Base-by-base conservation (phyloP, 1,140 invertebrate genomes). In the Caenorhabditis brenneri region DNA sequence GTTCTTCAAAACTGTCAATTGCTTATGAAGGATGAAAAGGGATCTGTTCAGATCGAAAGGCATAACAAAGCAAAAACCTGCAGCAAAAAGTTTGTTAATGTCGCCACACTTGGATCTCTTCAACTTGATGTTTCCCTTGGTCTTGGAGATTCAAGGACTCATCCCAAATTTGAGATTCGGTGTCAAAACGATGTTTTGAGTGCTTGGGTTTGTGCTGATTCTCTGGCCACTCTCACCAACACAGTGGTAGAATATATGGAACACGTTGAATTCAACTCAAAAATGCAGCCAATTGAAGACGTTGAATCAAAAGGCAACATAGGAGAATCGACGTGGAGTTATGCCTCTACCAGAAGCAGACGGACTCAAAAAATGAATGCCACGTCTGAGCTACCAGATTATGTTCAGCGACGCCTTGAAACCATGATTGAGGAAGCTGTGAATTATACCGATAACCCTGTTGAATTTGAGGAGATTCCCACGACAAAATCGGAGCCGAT, bases 191-290 rank as follows among this genome's bases (percentile, higher is more conserved):
- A 86, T 33, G 46, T 79, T n/a, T 74, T 86, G 39, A 80, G 83
- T n/a, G 84, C 81, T 7, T 86, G 85, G 85, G 51, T 46, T 1
- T 86, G 85, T 39, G 82, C 82, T 2, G 85, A 86, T 79, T 86
- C 85, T 12, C 85, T 86, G 16, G 85, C 85, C 19, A 80, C 83
- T 31, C 46, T 86, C 16, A 74, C 84, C 24, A 84, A 86, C 6
- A 81, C 78, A 15, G 53, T 65, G 2, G 51, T 69, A 16, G 85
- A 86, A 80, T 60, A 84, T 19, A 55, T 58, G 6, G 31, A 42
- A 29, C 42, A 51, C 22, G 79, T 55, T 16, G 48, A 51, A 24
- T 19, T 53, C 19, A 3, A 22, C 48, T 46, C n/a, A 10, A 46
- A 49, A 69, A 79, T 9, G 58, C 84, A 5, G 81, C 53, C 48